Percentiles rank a stretch among this genome's conserved stretches.
Evolutionary conservation across 2,888 invertebrate species (phyloP).

Genomic region (Nasonia oneida): DNA sequence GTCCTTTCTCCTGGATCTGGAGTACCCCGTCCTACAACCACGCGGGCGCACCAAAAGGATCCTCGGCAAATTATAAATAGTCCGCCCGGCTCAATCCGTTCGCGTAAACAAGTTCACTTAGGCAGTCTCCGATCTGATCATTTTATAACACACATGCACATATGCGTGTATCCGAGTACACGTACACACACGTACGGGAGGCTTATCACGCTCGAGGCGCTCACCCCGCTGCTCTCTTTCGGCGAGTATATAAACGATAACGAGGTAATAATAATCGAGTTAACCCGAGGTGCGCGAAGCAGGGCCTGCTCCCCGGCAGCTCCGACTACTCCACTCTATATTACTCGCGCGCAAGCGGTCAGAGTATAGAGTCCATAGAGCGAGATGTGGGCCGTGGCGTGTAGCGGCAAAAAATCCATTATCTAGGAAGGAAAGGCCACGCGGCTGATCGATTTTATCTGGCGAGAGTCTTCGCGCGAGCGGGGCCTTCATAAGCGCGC

Average conservation of each 20-base stretch:
- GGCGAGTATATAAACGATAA: conserved; percentile 69
- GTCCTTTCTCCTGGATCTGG: conserved; percentile 10
- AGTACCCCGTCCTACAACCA: background rate
- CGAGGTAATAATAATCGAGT: conserved; percentile 75
- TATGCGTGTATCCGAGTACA: background rate
- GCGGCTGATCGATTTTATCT: conserved; percentile 59
- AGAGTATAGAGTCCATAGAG: background rate
- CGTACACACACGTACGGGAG: background rate
- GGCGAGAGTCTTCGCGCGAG: conserved; percentile 35
- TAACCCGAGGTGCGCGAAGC: conserved; percentile 31
- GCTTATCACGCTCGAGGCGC: conserved; percentile 48
- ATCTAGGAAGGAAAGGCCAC: conserved; percentile 53
- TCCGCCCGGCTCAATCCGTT: conserved; percentile 22
- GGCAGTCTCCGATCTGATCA: conserved; percentile 2
- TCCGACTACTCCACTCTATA: conserved; percentile 9
- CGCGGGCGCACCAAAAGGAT: background rate
- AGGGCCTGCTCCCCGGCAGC: background rate
- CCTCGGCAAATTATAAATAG: conserved; percentile 29
- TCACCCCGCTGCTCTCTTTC: background rate
- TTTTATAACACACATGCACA: background rate
- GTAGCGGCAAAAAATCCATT: conserved; percentile 58
- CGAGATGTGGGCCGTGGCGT: background rate
- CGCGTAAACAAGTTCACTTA: conserved; percentile 57
- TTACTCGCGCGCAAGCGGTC: conserved; percentile 49
- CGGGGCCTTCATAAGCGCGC: conserved; percentile 24